Evolutionary conservation across 37 sponge, comb jelly and placozoan genomes (phyloP), one percentile per base, ranked within the genome.

Genomic region (Cliona cf. orientalis): DNA sequence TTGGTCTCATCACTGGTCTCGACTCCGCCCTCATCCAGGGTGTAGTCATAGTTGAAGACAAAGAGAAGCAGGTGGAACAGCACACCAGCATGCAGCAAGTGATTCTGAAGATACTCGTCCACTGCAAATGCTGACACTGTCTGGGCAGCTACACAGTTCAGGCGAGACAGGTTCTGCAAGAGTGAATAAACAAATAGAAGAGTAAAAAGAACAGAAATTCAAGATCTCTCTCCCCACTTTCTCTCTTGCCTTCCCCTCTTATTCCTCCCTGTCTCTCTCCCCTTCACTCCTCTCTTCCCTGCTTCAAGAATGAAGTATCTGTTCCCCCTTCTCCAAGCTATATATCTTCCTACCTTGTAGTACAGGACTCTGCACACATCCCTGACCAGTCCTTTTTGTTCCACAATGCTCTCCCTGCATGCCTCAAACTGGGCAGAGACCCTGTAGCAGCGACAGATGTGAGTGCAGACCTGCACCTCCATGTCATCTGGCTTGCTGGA

Each of bases 11-110:
- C 92, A 9, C 78, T 82, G 35, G 83, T 91, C 64, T 96, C 97
- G 37, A 99, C 97, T 3, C 99, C 99, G 22, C 97, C 88, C 83
- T 99, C 99, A 33, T 94, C 99, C 64, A 99, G 87, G 0, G 99
- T 99, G 91, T 96, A 99, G 84, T 99, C 99, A 70, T 99, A 99
- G 61, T 90, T 79, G 93, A 99, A 99, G 37, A 99, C 81, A 82
- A 81, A 97, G 26, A 81, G 87, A 23, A 90, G 45, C 55, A 99
- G 14, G 62, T 89, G 98, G 89, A 86, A 99, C 41, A 99, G 79
- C 21, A 85, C 91, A 28, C 91, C 46, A 28, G 90, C 95, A 58
- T 94, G 89, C 31, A 99, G 83, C 14, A 99, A 85, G 34, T 87
- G 86, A 6, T 87, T 95, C 80, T 99, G 99, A 26, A 99, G 93